Evolutionary conservation across 2,797 vertebrate genomes (phyloP).

Genomic region (Micromesistius poutassou): DNA sequence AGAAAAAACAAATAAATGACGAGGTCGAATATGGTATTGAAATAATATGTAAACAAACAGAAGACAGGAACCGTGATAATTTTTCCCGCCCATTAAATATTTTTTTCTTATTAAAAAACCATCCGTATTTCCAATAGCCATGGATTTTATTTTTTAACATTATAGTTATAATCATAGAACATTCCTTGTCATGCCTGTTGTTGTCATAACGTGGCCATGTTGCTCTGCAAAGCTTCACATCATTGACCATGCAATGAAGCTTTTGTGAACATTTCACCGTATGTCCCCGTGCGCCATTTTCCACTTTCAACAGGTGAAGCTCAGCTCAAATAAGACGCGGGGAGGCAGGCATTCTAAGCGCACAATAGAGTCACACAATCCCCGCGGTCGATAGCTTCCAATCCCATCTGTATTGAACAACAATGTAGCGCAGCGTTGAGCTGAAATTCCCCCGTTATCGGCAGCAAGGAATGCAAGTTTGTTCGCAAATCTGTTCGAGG

Average conservation of each 20-base stretch:
- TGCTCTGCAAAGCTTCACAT: background rate
- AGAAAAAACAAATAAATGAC: background rate
- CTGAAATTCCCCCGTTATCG: constrained; percentile 73
- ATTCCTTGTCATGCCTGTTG: no score
- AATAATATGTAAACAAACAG: background rate
- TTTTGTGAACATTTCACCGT: background rate
- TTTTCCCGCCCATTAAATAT: background rate
- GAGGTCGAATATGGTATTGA: background rate
- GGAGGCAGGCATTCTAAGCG: constrained; percentile 14
- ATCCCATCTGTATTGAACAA: constrained; percentile 52
- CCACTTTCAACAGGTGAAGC: background rate
- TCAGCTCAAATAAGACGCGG: background rate
- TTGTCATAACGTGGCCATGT: no score
- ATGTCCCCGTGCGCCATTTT: background rate
- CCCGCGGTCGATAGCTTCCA: constrained; percentile 46
- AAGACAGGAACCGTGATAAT: no score
- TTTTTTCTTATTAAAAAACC: background rate
- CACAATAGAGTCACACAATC: constrained; percentile 1
- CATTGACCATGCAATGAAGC: background rate
- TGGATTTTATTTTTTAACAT: no score
- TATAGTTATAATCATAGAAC: no score
- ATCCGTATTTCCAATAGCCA: no score
- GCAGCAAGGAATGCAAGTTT: constrained; percentile 73
- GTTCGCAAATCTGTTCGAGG: constrained; percentile 38
- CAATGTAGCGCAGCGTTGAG: constrained; percentile 53